Base-by-base conservation (phyloP, 2,888 invertebrate genomes). In the Rutpela maculata region DNA sequence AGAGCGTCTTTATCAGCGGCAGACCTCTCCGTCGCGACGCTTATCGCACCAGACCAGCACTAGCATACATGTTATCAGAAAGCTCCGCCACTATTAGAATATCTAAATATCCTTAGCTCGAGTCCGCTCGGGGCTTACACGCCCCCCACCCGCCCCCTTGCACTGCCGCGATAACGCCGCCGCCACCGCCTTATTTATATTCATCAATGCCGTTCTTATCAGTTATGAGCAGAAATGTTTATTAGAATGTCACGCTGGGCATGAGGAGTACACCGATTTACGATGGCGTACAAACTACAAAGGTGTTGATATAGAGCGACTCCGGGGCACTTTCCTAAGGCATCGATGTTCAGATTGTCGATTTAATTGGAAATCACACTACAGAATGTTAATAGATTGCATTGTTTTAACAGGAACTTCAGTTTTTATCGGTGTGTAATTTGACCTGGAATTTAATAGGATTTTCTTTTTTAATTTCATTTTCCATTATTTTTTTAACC, bases 61-160 rank as follows among this genome's bases (percentile, higher is more conserved):
- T 87, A 86, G 85, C 87, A 87, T 88, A 88, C 88, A 88, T 87
- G 89, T 89, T 89, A 89, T 89, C 89, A 87, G 89, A 83, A 82
- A 84, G 84, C 87, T 88, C 88, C 89, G 88, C 89, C 88, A 89
- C 89, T 89, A 89, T 89, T 89, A 89, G 89, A 89, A 89, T 89
- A 89, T 89, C 89, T 89, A 89, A 89, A 89, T 89, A 89, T 89
- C 89, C 88, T 87, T 87, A 87, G 86, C 85, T 86, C 84, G 82
- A 84, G 85, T 85, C 86, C 87, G 85, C 85, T 83, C 83, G 84
- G 81, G 86, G 82, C 81, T 67, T 67, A 80, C 81, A 81, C 81
- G 79, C 80, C 81, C 81, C 83, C 84, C 78, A 79, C 81, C 83
- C 78, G 56, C 80, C 84, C 84, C 84, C 87, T 87, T 88, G 88